phyloP scores from a whole-genome alignment of 2,113 vertebrate genomes.

The Orthonyx spaldingii region DNA sequence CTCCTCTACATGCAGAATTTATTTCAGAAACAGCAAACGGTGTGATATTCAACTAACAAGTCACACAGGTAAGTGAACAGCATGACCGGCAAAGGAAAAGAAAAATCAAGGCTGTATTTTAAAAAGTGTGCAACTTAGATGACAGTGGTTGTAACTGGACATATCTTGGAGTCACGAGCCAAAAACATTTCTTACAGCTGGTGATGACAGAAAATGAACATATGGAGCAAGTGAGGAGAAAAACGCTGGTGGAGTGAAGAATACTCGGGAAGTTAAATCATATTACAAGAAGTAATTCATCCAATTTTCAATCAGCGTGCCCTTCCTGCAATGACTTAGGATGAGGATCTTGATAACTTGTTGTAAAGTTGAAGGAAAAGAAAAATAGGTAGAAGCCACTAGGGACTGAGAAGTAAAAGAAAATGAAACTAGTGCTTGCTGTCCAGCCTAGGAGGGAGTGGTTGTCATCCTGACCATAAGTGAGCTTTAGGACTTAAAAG shows the following conservation, averaged over 20 bases:
- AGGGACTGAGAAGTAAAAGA: neutral
- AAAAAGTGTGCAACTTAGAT: neutral
- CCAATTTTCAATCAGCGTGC: neutral
- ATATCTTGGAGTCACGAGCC: neutral
- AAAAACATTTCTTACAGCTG: constrained; percentile 22
- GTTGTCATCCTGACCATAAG: neutral
- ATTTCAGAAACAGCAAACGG: neutral
- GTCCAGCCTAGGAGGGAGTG: neutral
- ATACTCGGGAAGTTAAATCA: constrained; percentile 7
- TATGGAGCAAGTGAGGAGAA: constrained; percentile 15
- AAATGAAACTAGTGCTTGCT: neutral
- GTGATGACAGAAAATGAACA: constrained; percentile 23
- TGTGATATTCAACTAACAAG: neutral
- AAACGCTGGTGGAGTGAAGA: neutral
- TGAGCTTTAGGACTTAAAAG: neutral
- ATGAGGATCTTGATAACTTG: neutral
- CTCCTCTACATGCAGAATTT: neutral
- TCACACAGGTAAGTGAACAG: neutral
- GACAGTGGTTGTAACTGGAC: neutral
- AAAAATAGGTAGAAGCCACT: neutral
- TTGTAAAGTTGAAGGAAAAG: neutral
- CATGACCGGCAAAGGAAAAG: neutral
- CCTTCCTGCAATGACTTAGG: neutral
- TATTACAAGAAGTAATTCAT: constrained; percentile 21
- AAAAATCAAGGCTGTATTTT: neutral